Conservation (phyloP, 2,797 vertebrate species). For the Lagocephalus sceleratus region DNA sequence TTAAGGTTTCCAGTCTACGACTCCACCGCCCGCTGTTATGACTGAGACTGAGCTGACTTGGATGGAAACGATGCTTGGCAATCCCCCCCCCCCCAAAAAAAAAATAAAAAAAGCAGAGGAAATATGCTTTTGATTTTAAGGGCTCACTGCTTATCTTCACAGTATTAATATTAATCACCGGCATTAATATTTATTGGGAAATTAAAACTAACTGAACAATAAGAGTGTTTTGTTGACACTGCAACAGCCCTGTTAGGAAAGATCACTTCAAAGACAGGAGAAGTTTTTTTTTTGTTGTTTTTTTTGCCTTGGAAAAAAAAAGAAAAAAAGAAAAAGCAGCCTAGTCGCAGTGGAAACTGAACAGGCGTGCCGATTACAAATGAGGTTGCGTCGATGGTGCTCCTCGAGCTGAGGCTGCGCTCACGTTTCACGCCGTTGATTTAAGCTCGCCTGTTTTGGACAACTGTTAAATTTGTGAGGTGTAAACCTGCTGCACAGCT, state of each 20-base stretch:
- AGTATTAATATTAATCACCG: conserved; percentile 10
- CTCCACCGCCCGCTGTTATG: conserved; percentile 6
- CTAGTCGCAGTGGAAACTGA: conserved; percentile 7
- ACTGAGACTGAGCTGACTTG: conserved; percentile 7
- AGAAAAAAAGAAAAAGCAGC: not conserved
- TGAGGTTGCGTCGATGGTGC: conserved; percentile 5
- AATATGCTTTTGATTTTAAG: not conserved
- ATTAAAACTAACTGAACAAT: conserved; percentile 31
- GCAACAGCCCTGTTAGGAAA: no score
- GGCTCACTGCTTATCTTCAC: conserved; percentile 10
- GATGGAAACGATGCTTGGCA: not conserved
- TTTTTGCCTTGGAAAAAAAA: not conserved
- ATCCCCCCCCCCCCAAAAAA: not conserved
- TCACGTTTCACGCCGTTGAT: conserved; percentile 21
- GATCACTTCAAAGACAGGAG: conserved; percentile 7
- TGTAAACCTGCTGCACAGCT: not conserved
- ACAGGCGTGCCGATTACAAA: conserved; percentile 11
- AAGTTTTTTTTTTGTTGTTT: not conserved
- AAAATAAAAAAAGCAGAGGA: not conserved
- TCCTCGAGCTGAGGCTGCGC: not conserved
- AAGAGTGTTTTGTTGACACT: not conserved
- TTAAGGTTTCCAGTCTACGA: conserved; percentile 17
- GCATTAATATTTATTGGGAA: conserved; percentile 43
- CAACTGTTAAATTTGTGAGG: conserved; percentile 7
- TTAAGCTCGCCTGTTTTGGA: conserved; percentile 17